Evolutionary conservation across 1,140 invertebrate genomes (phyloP).

Genomic region (Thalassaphorura encarpata): DNA sequence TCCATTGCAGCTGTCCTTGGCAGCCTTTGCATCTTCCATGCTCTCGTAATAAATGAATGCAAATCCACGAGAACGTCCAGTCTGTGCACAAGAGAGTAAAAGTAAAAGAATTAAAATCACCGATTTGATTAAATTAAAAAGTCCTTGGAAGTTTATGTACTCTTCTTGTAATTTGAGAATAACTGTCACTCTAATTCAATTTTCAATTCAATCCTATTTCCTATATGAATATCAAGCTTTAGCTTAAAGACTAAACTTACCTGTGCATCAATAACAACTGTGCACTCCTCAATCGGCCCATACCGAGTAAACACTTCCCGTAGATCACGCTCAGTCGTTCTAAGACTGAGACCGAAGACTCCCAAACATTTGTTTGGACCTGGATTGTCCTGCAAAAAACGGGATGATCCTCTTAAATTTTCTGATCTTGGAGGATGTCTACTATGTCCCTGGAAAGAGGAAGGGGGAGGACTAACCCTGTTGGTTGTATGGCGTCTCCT

Average conservation of each 20-base stretch:
- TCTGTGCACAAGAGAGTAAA: conserved; percentile 46
- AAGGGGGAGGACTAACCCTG: conserved; percentile 27
- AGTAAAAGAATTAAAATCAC: conserved; percentile 11
- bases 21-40: conserved; percentile 79
- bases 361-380: conserved; percentile 80
- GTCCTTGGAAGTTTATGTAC: too few species aligned
- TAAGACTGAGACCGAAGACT: conserved; percentile 85
- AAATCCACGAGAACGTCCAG: conserved; percentile 85
- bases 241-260: conserved; percentile 50
- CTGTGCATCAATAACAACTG: conserved; percentile 92
- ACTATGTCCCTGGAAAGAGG: conserved; percentile 1
- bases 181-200: too few species aligned
- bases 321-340: conserved; percentile 87
- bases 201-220: too few species aligned
- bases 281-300: conserved; percentile 83
- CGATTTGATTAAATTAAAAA: too few species aligned
- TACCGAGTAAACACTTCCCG: conserved; percentile 87
- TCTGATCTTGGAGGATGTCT: conserved; percentile 2
- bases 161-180: too few species aligned
- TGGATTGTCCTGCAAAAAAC: conserved; percentile 58
- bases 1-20: conserved; percentile 86
- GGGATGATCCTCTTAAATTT: neutral
- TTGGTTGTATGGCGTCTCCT: conserved; percentile 43
- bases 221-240: too few species aligned
- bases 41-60: conserved; percentile 93